phyloP scores from a whole-genome alignment of 2,888 invertebrate genomes.

The Amiota mariae region DNA sequence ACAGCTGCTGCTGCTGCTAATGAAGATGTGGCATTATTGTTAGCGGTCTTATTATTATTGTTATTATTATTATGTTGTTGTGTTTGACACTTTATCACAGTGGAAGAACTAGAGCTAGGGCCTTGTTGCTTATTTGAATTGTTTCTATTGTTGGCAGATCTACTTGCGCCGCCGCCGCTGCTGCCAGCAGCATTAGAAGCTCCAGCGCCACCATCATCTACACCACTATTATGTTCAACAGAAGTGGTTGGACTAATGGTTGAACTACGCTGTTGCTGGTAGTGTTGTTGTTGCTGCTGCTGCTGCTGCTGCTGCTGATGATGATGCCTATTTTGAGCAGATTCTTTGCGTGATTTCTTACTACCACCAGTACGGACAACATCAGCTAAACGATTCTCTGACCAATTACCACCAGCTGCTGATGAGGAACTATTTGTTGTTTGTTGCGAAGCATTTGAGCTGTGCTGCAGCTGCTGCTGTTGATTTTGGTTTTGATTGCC shows the following conservation, averaged over 20 bases:
- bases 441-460: constrained; percentile 50
- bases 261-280: constrained; percentile 49
- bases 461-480: constrained; percentile 48
- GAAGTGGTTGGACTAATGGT: constrained; percentile 60
- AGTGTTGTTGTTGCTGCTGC: constrained; percentile 47
- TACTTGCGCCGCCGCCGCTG: too few species aligned
- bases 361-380: constrained; percentile 77
- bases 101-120: constrained; percentile 70
- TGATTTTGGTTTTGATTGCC: constrained; percentile 50
- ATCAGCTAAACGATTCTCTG: constrained; percentile 82
- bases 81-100: constrained; percentile 75
- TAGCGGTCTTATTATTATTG: constrained; percentile 51
- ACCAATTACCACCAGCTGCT: constrained; percentile 74
- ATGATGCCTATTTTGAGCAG: constrained; percentile 57
- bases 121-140: constrained; percentile 63
- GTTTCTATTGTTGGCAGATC: constrained; percentile 58
- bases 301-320: constrained; percentile 51
- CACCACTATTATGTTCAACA: constrained; percentile 50
- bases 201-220: constrained; percentile 54
- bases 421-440: constrained; percentile 61
- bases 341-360: constrained; percentile 69
- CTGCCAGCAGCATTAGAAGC: constrained; percentile 75
- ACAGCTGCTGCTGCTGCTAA: constrained; percentile 41
- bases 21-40: constrained; percentile 43
- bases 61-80: constrained; percentile 69